Evolutionary conservation across 2,797 vertebrate genomes (phyloP).

Genomic region (Channallabes apus): DNA sequence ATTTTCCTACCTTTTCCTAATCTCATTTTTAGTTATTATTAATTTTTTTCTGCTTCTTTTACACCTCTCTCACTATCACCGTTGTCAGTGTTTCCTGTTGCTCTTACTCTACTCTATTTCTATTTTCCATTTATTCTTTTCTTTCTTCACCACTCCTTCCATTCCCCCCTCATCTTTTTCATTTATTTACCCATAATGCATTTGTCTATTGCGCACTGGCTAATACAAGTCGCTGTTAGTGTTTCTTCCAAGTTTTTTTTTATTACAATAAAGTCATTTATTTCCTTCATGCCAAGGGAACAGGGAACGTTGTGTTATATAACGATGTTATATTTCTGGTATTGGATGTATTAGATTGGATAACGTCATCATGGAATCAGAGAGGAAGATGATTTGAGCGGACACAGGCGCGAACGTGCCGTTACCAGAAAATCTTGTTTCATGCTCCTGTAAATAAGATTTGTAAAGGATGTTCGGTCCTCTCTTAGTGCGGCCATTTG

Average conservation of each 20-base stretch:
- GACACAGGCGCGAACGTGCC: background rate
- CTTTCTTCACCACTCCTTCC: too few relatives aligned
- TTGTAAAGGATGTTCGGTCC: background rate
- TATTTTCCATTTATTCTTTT: too few relatives aligned
- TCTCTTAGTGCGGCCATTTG: conserved; percentile 4
- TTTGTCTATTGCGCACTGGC: background rate
- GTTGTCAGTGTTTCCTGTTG: too few relatives aligned
- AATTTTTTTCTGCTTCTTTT: too few relatives aligned
- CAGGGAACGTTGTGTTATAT: background rate
- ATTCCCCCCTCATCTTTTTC: too few relatives aligned
- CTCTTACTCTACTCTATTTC: too few relatives aligned
- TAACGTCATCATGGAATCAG: background rate
- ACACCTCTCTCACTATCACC: too few relatives aligned
- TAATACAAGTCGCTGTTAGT: background rate
- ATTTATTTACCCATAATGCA: background rate
- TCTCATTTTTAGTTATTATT: too few relatives aligned
- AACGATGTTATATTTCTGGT: background rate
- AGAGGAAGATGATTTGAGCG: background rate
- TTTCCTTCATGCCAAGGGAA: background rate
- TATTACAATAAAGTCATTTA: background rate
- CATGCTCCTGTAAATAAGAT: conserved; percentile 43
- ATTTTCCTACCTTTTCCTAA: too few relatives aligned
- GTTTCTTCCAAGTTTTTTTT: background rate
- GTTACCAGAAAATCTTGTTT: conserved; percentile 41
- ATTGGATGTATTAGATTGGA: background rate